A percentile compares a stretch with the other conserved stretches of the same genome.
Conservation (phyloP, 2,888 invertebrate species). For the Mythimna impura region DNA sequence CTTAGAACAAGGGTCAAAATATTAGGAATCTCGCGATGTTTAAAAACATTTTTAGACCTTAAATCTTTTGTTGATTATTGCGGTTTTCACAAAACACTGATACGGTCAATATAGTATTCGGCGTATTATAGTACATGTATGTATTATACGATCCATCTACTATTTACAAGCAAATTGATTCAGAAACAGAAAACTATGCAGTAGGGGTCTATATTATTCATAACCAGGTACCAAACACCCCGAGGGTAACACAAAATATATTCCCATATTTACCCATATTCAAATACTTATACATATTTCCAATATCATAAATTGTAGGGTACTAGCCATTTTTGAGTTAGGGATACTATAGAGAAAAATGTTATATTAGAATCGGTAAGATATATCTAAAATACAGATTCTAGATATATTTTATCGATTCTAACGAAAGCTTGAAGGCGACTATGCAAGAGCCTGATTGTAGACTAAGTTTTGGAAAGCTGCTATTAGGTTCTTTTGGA, state of each 20-base stretch:
- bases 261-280: neutral
- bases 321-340: neutral
- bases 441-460: neutral
- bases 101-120: neutral
- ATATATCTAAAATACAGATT: neutral
- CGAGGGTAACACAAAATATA: neutral
- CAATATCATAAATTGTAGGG: neutral
- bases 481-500: neutral
- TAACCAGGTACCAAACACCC: constrained; percentile 3
- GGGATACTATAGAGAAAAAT: neutral
- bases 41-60: too few relatives aligned
- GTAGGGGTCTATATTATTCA: constrained; percentile 22
- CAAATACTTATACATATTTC: neutral
- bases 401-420: neutral
- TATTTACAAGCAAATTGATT: constrained; percentile 29
- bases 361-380: neutral
- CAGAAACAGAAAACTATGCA: constrained; percentile 20
- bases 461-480: neutral
- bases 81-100: neutral
- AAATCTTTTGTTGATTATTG: neutral
- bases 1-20: neutral
- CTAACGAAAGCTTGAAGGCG: too few relatives aligned
- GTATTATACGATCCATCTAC: neutral
- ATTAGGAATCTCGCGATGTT: neutral
- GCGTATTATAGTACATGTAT: too few relatives aligned